Percentiles rank a stretch among this genome's conserved stretches.
Evolutionary conservation across 2,113 vertebrate genomes (phyloP).

Genomic region (Conger conger): DNA sequence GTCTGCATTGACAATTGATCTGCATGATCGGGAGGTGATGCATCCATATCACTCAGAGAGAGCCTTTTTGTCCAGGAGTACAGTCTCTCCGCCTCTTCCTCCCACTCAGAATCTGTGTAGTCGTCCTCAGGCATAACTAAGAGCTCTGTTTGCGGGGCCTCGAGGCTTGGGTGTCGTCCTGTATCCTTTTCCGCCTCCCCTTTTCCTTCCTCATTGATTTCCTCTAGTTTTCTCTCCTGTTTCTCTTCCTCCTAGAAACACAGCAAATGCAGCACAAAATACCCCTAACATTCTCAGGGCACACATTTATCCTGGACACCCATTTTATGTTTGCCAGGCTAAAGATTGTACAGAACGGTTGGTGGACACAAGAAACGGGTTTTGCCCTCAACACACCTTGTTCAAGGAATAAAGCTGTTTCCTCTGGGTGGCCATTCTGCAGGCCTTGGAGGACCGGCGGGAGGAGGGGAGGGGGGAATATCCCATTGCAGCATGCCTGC

Average conservation of each 20-base stretch:
- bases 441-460: conserved; percentile 42
- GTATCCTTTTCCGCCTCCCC: neutral
- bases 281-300: neutral
- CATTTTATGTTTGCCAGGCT: neutral
- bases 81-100: conserved; percentile 56
- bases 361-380: neutral
- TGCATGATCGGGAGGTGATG: too few species aligned
- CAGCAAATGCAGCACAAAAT: neutral
- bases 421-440: conserved; percentile 43
- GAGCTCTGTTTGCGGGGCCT: neutral
- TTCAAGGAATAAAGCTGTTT: conserved; percentile 28
- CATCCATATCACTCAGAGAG: conserved; percentile 39
- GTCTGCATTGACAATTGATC: neutral
- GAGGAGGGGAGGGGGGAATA: conserved; percentile 13
- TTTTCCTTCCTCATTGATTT: neutral
- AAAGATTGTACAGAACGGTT: neutral
- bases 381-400: conserved; percentile 15
- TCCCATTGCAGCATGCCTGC: neutral
- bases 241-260: neutral
- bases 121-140: conserved; percentile 9
- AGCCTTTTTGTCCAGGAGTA: conserved; percentile 50
- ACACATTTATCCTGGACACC: neutral
- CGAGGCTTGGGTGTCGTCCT: neutral
- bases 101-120: conserved; percentile 49
- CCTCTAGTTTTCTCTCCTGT: neutral